Base-by-base conservation (phyloP, 2,113 vertebrate species). In the Neoarius graeffei region DNA sequence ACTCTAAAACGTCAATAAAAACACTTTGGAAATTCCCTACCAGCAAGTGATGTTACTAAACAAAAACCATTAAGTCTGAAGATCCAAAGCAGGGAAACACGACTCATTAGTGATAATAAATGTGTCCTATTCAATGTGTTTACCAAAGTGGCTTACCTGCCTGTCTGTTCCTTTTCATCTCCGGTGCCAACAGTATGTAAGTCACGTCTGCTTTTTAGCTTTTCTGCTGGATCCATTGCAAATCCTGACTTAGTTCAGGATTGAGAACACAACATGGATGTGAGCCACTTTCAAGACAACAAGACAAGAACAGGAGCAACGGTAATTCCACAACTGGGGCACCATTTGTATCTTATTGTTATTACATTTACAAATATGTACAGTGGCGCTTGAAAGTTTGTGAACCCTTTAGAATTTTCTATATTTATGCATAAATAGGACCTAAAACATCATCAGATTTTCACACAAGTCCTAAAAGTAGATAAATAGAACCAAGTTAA, bases 1-100 rank as follows among this genome's bases (percentile, higher is more conserved):
- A 88, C 85, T 81, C 57, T 4, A 27, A 83, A 77, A 85, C 35
- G 69, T 88, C 86, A 74, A 88, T 81, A 64, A 67, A 80, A 77
- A 69, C 62, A 71, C 87, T 85, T 66, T 88, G 87, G 56, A 84
- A 84, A 86, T 84, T 88, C 85, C 87, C 89, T n/a, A 30, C 76
- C 5, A 60, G 81, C 85, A n/a, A 88, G 67, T 74, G 85, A 74
- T 66, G 74, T 54, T 84, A 67, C 64, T 30, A n/a, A 86, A 80
- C 9, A 80, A 57, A 88, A 84, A 64, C 20, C 7, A 23, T 56
- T 52, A 35, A 88, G 23, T 27, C 82, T 67, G 74, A 84, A 64
- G 60, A 84, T 84, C 76, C 27, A 35, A 62, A 62, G 57, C 14
- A 42, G 64, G 81, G 76, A 54, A 88, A 83, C 77, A 59, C 52